Conservation (phyloP, 2,888 invertebrate genomes). For the Sminthurides aquaticus region DNA sequence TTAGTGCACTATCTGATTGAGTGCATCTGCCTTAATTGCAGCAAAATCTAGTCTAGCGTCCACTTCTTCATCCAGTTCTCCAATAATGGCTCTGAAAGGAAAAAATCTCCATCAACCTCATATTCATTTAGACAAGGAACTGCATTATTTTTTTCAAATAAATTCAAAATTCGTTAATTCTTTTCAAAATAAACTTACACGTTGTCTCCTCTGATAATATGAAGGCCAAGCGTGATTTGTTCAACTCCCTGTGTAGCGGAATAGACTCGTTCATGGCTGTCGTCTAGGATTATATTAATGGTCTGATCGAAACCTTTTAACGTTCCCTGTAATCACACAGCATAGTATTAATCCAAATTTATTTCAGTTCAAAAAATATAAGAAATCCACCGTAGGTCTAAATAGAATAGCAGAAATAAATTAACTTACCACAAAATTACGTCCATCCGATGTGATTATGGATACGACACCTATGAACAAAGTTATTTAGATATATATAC, state of each 20-base stretch:
- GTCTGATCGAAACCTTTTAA: slow-evolving; percentile 98
- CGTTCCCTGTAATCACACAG: slow-evolving; percentile 60
- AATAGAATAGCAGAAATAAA: too few species aligned
- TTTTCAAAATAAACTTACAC: slow-evolving; percentile 57
- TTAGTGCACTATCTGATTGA: slow-evolving; percentile 44
- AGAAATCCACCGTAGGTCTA: too few species aligned
- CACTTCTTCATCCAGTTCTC: slow-evolving; percentile 54
- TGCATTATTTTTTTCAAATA: not conserved
- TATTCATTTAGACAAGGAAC: not conserved
- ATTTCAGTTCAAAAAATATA: too few species aligned
- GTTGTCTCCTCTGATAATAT: slow-evolving; percentile 97
- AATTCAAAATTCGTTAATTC: too few species aligned
- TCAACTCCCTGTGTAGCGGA: slow-evolving; percentile 85
- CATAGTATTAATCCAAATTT: not conserved
- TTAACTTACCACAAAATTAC: slow-evolving; percentile 84
- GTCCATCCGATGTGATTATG: slow-evolving; percentile 90
- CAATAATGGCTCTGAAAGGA: slow-evolving; percentile 52
- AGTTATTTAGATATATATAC: too few species aligned
- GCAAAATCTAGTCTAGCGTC: slow-evolving; percentile 52
- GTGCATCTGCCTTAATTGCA: slow-evolving; percentile 53
- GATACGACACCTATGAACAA: slow-evolving; percentile 80
- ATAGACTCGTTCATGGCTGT: slow-evolving; percentile 97
- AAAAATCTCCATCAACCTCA: too few species aligned
- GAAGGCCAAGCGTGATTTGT: slow-evolving; percentile 90
- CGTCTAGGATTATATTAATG: slow-evolving; percentile 95